These are phyloP conservation scores for Phainopepla nitens DNA, from an alignment of 2,113 vertebrate species.

Conservation along the genomic window DNA sequence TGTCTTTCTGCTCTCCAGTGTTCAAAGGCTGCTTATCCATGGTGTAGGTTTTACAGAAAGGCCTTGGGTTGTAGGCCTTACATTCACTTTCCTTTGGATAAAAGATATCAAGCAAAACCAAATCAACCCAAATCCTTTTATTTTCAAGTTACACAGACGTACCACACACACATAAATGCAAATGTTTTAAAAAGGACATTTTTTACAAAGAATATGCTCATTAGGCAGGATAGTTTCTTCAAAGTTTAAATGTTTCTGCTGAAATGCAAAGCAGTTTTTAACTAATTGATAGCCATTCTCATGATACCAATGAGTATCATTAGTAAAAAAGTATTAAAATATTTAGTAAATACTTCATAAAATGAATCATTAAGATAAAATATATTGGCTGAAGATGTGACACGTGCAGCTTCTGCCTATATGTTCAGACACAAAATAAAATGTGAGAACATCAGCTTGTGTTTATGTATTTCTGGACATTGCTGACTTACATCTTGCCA, in stretches of 20 bases:
- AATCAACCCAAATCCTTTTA: neutral
- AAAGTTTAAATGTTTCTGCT: neutral
- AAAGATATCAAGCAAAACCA: neutral
- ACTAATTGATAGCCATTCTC: neutral
- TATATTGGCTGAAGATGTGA: neutral
- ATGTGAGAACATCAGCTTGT: neutral
- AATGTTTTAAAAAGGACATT: neutral
- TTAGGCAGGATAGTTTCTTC: neutral
- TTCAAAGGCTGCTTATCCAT: constrained; percentile 99
- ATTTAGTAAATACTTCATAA: neutral
- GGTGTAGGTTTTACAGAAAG: constrained; percentile 98
- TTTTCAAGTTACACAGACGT: neutral
- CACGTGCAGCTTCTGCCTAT: neutral
- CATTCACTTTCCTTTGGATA: constrained; percentile 90
- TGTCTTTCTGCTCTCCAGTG: constrained; percentile 98
- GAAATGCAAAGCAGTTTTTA: neutral
- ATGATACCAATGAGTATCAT: neutral
- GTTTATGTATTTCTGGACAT: neutral
- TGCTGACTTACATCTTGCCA: neutral
- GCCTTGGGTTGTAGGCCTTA: constrained; percentile 96
- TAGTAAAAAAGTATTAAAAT: neutral
- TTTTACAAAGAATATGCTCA: neutral
- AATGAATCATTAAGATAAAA: neutral
- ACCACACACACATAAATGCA: fast-evolving
- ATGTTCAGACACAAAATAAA: neutral